Evolutionary conservation across 2,113 vertebrate species (phyloP), one percentile per base, ranked within the genome.

Genomic region (Seriola dumerili): DNA sequence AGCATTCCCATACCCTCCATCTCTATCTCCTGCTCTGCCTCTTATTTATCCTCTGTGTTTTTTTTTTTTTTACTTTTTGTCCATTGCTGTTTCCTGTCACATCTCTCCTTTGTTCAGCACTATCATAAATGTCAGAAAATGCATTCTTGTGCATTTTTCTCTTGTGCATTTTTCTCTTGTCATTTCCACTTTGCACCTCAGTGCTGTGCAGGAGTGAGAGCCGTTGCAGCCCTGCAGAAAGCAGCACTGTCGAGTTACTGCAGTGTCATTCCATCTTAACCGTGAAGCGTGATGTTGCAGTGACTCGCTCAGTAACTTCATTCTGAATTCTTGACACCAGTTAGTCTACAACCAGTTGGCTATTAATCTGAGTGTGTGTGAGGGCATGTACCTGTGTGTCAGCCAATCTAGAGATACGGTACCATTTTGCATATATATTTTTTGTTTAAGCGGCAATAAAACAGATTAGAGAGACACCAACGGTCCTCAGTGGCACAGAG

Each of bases 1-100:
- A 66, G 55, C 62, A 50, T 92, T 92, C 92, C 78, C 89, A 91
- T 36, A 76, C 76, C 68, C n/a, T 52, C 29, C 72, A 61, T 32
- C 36, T 81, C 29, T 29, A 46, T 64, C 46, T 62, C 57, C 42
- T 72, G 0, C 21, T 32, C 63, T 66, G 10, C 67, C 76, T 48
- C 29, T 67, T 36, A 17, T 29, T 29, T 64, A 13, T 52, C 4
- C 23, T 10, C 52, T 23, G 2, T 17, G n/a, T 23, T 23, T 23
- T 23, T 29, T 29, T 29, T 29, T 29, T 29, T 2, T 2, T 29
- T 29, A 29, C 29, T 29, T 29, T 48, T 42, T 63, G 38, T 29
- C 29, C 38, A 38, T 38, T 38, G 38, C 38, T 6, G 23, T 5
- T 3, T 48, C 2, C 8, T 64, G 3, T 12, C 57, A 16, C 29